phyloP scores from a whole-genome alignment of 2,113 vertebrate species.

The Barnardius zonarius region DNA sequence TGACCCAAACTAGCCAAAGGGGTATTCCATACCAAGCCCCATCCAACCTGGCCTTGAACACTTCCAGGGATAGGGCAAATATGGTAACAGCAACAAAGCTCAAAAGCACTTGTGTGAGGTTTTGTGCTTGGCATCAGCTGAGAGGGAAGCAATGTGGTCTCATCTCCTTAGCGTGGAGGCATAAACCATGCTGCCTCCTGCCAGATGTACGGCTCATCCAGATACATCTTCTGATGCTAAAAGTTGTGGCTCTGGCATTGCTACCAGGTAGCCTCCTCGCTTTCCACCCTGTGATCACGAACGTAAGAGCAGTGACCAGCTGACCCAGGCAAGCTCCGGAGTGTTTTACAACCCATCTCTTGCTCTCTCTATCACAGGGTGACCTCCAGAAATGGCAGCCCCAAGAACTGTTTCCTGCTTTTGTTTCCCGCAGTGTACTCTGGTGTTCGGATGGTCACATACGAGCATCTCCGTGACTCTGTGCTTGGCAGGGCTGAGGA shows the following conservation, averaged over 20 bases:
- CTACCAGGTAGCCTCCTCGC: not conserved
- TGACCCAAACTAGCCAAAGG: not conserved
- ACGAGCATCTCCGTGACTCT: constrained; percentile 83
- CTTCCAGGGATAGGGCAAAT: not conserved
- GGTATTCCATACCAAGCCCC: not conserved
- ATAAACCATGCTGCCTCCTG: not conserved
- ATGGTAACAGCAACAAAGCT: not conserved
- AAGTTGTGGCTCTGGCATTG: not conserved
- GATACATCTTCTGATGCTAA: not conserved
- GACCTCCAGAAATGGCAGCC: not conserved
- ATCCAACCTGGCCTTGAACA: not conserved
- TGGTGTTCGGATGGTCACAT: constrained; percentile 82
- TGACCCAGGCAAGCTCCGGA: not conserved
- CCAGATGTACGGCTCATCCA: not conserved
- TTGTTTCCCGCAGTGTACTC: constrained; percentile 78
- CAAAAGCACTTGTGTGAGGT: not conserved
- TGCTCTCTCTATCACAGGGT: not conserved
- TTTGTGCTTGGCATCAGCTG: not conserved
- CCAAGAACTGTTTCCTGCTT: not conserved
- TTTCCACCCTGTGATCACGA: not conserved
- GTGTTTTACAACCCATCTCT: not conserved
- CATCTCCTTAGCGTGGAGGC: not conserved
- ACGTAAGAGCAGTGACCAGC: not conserved
- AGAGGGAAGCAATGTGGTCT: not conserved
- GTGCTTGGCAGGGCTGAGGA: constrained; percentile 76